Conservation (phyloP, 2,113 vertebrate genomes). For the Eulemur macaco region DNA sequence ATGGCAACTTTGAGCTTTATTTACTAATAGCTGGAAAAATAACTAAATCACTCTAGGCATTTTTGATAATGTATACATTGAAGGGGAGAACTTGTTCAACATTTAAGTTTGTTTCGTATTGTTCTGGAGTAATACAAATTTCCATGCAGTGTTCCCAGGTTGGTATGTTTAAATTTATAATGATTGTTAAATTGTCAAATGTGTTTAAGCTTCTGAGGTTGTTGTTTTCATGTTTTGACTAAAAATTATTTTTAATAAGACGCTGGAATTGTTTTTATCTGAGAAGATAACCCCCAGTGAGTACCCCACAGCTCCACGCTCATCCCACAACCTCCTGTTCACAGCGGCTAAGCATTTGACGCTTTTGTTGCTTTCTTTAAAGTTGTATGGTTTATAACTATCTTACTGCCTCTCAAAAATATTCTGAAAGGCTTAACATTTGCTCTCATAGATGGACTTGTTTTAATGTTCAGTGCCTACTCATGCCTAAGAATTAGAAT, state of each 20-base stretch:
- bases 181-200: constrained; percentile 68
- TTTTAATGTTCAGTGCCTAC: constrained; percentile 84
- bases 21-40: not conserved
- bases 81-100: constrained; percentile 49
- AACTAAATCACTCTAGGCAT: not conserved
- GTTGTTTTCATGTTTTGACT: constrained; percentile 86
- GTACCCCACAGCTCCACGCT: constrained; percentile 94
- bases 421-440: constrained; percentile 83
- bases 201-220: constrained; percentile 74
- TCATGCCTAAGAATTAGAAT: constrained; percentile 56
- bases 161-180: constrained; percentile 73
- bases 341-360: constrained; percentile 84
- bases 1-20: not conserved
- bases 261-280: constrained; percentile 94
- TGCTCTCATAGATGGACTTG: constrained; percentile 81
- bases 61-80: not conserved
- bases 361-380: constrained; percentile 86
- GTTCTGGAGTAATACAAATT: constrained; percentile 55
- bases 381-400: constrained; percentile 84
- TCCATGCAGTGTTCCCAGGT: constrained; percentile 67
- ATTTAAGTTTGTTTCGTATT: constrained; percentile 46
- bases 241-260: constrained; percentile 93
- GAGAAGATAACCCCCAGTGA: constrained; percentile 94
- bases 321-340: constrained; percentile 89
- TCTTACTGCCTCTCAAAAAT: constrained; percentile 80